A percentile compares a stretch with the other conserved stretches of the same genome.
These are phyloP conservation scores for Phenganax subtilis DNA, from an alignment of 92 coral and sea anemone genomes.

Conservation along the genomic window DNA sequence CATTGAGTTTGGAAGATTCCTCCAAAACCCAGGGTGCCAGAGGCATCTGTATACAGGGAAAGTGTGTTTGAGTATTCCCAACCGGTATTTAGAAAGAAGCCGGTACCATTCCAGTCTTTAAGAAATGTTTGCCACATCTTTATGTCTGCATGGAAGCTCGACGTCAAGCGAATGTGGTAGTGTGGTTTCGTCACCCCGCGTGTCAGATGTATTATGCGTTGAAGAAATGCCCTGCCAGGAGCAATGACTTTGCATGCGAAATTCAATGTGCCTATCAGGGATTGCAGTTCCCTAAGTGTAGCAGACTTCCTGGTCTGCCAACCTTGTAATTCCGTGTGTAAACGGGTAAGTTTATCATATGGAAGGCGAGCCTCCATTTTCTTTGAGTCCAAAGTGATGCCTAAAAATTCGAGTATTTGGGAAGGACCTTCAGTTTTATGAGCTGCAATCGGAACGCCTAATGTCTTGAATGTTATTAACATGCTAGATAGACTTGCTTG, in stretches of 20 bases:
- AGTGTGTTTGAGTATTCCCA: slow-evolving; percentile 24
- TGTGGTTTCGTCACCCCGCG: slow-evolving; percentile 49
- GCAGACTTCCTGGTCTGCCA: slow-evolving; percentile 36
- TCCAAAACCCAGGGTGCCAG: slow-evolving; percentile 52
- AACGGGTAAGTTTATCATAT: slow-evolving; percentile 42
- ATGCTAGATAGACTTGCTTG: slow-evolving; percentile 42
- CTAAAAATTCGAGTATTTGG: slow-evolving; percentile 49
- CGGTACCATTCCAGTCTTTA: slow-evolving; percentile 50
- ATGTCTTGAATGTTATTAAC: slow-evolving; percentile 45
- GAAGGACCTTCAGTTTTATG: slow-evolving; percentile 50
- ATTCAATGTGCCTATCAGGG: slow-evolving; percentile 49
- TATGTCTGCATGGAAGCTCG: slow-evolving; percentile 48
- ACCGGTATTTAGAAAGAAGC: slow-evolving; percentile 34
- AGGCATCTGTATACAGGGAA: slow-evolving; percentile 49
- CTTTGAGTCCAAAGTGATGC: slow-evolving; percentile 46
- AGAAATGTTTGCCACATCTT: slow-evolving; percentile 50
- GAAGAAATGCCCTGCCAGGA: slow-evolving; percentile 49
- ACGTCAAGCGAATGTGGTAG: slow-evolving; percentile 49
- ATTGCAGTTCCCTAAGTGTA: slow-evolving; percentile 50
- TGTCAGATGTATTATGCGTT: slow-evolving; percentile 51
- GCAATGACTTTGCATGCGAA: slow-evolving; percentile 58
- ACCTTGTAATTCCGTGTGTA: slow-evolving; percentile 18
- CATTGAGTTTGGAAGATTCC: slow-evolving; percentile 45
- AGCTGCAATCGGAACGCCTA: slow-evolving; percentile 48
- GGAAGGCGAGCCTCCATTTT: slow-evolving; percentile 58